Evolutionary conservation across 1,140 invertebrate genomes (phyloP), one percentile per base, ranked within the genome.

Genomic region (Aleiodes sp.): DNA sequence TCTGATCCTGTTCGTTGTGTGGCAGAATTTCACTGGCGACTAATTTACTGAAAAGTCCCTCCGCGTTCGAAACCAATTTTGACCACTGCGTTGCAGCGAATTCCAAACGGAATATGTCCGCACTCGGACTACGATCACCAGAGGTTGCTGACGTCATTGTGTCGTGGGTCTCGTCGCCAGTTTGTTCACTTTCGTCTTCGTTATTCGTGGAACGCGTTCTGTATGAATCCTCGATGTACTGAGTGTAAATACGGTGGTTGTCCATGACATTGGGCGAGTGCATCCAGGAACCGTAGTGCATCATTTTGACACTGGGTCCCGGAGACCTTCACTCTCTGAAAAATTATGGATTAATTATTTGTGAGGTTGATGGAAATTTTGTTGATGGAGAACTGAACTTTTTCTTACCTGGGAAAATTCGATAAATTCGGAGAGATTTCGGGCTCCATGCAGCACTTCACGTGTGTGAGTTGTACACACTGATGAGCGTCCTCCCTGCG

Each of bases 21-120:
- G 90, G 87, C 46, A 94, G 80, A 31, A 87, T 83, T 72, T 92
- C 91, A 24, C 81, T 87, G 2, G 80, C 74, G 29, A 89, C 82
- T 7, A 91, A 80, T 86, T 92, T 93, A 74, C 91, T 90, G 78
- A 94, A 93, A 9, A 95, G 79, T n/a, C 92, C 91, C 81, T 94
- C 93, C 7, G 94, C 94, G 87, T 94, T 94, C 1, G 92, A 89
- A 4, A 94, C 93, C 31, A 95, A 80, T 78, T 94, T 94, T 3
- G 93, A 90, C 90, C 93, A 93, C 76, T 94, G 93, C 69, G 91
- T 87, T 26, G 93, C 92, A 16, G 93, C 93, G 86, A 94, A 95
- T 80, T 94, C 92, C 64, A 94, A 82, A 56, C 92, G 91, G 80
- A 94, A 91, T 43, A 89, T 83, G 72, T 90, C 86, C 29, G 79